Evolutionary conservation across 2,888 invertebrate species (phyloP).

Genomic region (Chrysolina haemoptera): DNA sequence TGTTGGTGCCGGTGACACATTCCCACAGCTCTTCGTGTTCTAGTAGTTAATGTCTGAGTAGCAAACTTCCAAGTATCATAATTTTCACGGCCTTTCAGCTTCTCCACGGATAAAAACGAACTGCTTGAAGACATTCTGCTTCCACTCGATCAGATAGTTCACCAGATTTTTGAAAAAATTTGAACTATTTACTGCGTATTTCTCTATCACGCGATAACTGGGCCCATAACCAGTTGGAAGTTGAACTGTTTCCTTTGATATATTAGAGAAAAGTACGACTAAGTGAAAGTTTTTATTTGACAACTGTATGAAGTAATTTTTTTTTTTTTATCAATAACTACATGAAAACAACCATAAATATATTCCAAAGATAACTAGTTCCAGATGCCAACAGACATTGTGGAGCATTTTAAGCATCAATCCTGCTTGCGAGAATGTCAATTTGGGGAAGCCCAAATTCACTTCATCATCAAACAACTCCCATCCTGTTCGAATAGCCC

Average conservation of each 20-base stretch:
- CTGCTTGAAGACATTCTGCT: background rate
- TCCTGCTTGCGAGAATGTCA: too few relatives aligned
- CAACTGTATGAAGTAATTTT: too few relatives aligned
- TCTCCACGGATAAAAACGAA: background rate
- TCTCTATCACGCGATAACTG: background rate
- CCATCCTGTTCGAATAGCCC: too few relatives aligned
- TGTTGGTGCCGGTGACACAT: slow-evolving; percentile 28
- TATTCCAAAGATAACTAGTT: too few relatives aligned
- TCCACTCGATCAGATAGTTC: background rate
- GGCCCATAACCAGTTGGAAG: slow-evolving; percentile 9
- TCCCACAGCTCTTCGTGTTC: slow-evolving; percentile 45
- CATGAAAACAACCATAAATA: too few relatives aligned
- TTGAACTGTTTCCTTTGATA: background rate
- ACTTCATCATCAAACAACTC: too few relatives aligned
- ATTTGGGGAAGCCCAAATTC: too few relatives aligned
- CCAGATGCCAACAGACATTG: too few relatives aligned
- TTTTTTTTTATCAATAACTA: too few relatives aligned
- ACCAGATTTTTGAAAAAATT: background rate
- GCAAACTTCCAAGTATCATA: background rate
- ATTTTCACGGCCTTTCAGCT: background rate
- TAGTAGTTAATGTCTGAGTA: background rate
- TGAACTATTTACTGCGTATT: background rate
- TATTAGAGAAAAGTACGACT: too few relatives aligned
- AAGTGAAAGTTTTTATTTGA: too few relatives aligned
- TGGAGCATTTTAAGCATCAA: too few relatives aligned